Percentiles rank a stretch among this genome's conserved stretches.
Evolutionary conservation across 2,113 vertebrate species (phyloP).

Genomic region (Sinocyclocheilus anophthalmus): DNA sequence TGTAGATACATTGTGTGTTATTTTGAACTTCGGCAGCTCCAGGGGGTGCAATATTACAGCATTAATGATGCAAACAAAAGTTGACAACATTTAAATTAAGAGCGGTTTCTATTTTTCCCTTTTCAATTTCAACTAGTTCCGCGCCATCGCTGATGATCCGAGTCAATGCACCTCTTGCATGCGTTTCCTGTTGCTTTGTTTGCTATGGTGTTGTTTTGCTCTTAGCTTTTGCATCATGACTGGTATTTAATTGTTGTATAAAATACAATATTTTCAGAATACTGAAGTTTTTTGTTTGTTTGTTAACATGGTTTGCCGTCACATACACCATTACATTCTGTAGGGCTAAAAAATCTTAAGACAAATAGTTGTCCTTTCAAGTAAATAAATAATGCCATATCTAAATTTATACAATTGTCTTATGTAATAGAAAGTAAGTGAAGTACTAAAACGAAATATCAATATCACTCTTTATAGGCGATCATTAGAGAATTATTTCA

Average conservation of each 20-base stretch:
- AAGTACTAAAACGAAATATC: too few species aligned
- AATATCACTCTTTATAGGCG: not conserved
- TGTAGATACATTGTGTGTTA: conserved; percentile 18
- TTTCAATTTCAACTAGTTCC: conserved; percentile 1
- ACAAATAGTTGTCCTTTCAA: too few species aligned
- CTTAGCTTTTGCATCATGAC: not conserved
- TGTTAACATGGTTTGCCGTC: not conserved
- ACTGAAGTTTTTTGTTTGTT: not conserved
- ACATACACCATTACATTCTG: not conserved
- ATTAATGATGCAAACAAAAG: conserved; percentile 18
- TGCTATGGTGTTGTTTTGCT: not conserved
- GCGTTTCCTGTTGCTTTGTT: not conserved
- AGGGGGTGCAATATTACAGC: not conserved
- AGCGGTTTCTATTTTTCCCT: not conserved
- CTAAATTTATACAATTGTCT: too few species aligned
- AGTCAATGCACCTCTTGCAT: not conserved
- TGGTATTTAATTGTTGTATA: not conserved
- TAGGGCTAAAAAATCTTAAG: not conserved
- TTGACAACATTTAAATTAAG: conserved; percentile 1
- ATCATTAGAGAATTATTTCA: not conserved
- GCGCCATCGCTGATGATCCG: not conserved
- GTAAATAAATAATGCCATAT: too few species aligned
- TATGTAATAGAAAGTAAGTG: too few species aligned
- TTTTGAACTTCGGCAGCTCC: not conserved
- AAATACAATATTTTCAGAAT: not conserved